Evolutionary conservation across 2,113 vertebrate genomes (phyloP).

Genomic region (Indicator indicator): DNA sequence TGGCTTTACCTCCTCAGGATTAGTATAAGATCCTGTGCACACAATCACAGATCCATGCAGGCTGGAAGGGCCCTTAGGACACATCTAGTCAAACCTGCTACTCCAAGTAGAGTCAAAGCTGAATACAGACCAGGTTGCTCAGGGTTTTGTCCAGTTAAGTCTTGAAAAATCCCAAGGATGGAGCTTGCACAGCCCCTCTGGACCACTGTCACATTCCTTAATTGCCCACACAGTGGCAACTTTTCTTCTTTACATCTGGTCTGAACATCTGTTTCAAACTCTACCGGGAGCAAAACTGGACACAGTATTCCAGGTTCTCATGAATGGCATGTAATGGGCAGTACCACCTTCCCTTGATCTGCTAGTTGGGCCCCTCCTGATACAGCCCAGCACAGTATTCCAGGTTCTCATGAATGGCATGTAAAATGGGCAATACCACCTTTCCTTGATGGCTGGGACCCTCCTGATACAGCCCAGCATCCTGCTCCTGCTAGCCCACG

Average conservation of each 20-base stretch:
- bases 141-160: not conserved
- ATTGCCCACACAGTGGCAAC: accelerated
- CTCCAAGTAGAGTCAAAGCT: not conserved
- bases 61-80: not conserved
- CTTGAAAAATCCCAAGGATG: not conserved
- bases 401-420: not conserved
- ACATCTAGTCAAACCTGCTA: not conserved
- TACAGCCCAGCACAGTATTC: not conserved
- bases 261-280: not conserved
- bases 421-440: accelerated
- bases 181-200: not conserved
- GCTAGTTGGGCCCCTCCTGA: not conserved
- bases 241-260: not conserved
- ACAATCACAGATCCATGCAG: not conserved
- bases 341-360: not conserved
- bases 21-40: not conserved
- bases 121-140: not conserved
- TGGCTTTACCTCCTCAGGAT: not conserved
- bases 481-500: not conserved
- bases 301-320: not conserved
- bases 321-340: accelerated
- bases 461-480: not conserved
- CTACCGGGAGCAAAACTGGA: not conserved
- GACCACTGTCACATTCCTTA: not conserved
- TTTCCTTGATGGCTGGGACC: not conserved